Conservation (phyloP, 1,140 invertebrate genomes). For the Drosophila ananassae region DNA sequence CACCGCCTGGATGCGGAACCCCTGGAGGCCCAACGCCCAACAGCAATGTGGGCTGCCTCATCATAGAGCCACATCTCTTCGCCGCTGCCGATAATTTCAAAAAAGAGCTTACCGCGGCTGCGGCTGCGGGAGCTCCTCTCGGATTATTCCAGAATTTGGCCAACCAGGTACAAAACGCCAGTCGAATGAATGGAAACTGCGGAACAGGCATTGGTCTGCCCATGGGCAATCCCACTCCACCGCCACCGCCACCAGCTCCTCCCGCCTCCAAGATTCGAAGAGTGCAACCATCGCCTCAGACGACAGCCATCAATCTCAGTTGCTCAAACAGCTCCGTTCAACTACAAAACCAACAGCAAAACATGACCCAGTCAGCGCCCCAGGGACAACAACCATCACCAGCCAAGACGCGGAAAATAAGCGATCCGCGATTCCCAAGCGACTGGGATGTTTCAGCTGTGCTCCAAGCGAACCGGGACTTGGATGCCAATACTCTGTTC, state of each 20-base stretch:
- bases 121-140: constrained; percentile 59
- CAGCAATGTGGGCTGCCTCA: constrained; percentile 75
- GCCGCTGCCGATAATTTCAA: constrained; percentile 79
- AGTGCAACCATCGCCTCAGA: constrained; percentile 77
- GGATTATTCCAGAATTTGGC: constrained; percentile 73
- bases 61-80: constrained; percentile 80
- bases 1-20: constrained; percentile 44
- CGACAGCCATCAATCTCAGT: constrained; percentile 76
- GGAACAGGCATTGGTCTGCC: constrained; percentile 13
- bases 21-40: constrained; percentile 7
- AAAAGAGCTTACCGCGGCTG: constrained; percentile 70
- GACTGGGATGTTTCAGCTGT: constrained; percentile 78
- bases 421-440: constrained; percentile 53
- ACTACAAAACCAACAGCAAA: constrained; percentile 15
- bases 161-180: constrained; percentile 63
- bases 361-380: constrained; percentile 3
- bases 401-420: constrained; percentile 68
- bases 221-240: constrained; percentile 51
- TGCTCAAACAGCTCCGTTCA: constrained; percentile 43
- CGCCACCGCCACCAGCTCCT: constrained; percentile 44
- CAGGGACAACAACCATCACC: constrained; percentile 47
- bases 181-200: constrained; percentile 22
- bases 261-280: constrained; percentile 72
- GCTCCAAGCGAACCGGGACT: constrained; percentile 75
- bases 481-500: constrained; percentile 81